These are phyloP conservation scores for Lemur catta DNA, from an alignment of 2,797 vertebrate species.

Conservation along the genomic window DNA sequence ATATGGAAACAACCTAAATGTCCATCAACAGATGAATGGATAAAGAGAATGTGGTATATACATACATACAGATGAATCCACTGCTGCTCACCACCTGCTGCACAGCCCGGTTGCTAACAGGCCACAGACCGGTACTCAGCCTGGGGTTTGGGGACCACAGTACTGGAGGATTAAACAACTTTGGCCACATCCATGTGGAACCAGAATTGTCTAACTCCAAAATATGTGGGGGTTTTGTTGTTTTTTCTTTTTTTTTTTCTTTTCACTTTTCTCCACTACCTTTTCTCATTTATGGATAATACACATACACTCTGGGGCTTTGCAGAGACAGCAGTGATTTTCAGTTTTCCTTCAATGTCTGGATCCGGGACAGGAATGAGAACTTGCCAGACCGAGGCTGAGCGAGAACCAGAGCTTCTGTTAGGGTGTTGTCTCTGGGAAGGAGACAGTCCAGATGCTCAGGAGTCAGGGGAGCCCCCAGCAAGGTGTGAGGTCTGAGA, in stretches of 20 bases:
- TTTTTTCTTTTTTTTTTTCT: not conserved
- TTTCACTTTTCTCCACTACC: not conserved
- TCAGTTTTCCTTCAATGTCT: not conserved
- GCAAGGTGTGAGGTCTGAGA: not conserved
- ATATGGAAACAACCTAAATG: not conserved
- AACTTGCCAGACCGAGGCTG: not conserved
- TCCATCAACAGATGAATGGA: not conserved
- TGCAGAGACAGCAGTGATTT: not conserved
- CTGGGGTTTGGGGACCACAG: too few relatives aligned
- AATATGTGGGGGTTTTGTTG: not conserved
- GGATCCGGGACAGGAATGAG: not conserved
- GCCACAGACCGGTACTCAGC: too few relatives aligned
- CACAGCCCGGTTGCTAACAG: too few relatives aligned
- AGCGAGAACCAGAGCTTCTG: not conserved
- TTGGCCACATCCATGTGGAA: not conserved
- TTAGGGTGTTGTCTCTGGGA: not conserved
- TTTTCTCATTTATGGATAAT: not conserved
- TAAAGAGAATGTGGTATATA: too few relatives aligned
- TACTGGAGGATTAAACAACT: not conserved
- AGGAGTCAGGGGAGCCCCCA: not conserved
- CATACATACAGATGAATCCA: too few relatives aligned
- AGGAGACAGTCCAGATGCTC: not conserved
- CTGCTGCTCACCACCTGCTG: too few relatives aligned
- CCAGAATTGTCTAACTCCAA: not conserved
- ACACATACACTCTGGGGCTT: not conserved